Conservation (phyloP, 2,888 invertebrate species). For the Campaea margaritaria region DNA sequence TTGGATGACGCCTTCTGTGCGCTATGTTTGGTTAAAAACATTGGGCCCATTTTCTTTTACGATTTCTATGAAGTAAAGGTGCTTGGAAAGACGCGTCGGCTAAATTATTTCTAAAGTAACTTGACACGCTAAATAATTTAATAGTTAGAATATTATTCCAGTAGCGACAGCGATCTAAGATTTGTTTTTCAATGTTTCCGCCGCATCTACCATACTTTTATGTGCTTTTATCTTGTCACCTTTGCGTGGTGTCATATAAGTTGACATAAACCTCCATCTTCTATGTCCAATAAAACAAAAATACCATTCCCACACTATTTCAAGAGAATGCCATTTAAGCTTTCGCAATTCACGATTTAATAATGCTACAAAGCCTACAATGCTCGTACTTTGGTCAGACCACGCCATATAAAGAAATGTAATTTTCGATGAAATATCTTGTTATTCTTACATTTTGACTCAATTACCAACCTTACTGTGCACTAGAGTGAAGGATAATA, state of each 20-base stretch:
- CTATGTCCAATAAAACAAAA: conserved; percentile 23
- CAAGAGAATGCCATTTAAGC: conserved; percentile 44
- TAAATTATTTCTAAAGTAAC: too few relatives aligned
- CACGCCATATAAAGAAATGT: conserved; percentile 60
- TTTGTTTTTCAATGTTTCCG: too few relatives aligned
- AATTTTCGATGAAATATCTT: conserved; percentile 51
- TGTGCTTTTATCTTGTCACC: too few relatives aligned
- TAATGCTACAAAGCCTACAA: conserved; percentile 55
- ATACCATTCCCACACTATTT: conserved; percentile 29
- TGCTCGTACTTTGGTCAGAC: conserved; percentile 47
- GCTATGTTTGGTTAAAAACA: conserved; percentile 3
- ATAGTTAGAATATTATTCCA: too few relatives aligned
- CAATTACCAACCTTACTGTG: too few relatives aligned
- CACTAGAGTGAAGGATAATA: too few relatives aligned
- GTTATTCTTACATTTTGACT: conserved; percentile 7
- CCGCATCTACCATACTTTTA: too few relatives aligned
- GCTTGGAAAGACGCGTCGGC: too few relatives aligned
- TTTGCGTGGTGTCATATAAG: not conserved
- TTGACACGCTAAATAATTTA: too few relatives aligned
- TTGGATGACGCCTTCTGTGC: conserved; percentile 7
- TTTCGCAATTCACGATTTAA: conserved; percentile 51
- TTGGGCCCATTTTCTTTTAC: conserved; percentile 13
- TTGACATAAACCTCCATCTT: conserved; percentile 2
- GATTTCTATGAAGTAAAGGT: conserved; percentile 2
- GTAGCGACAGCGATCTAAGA: too few relatives aligned